Conservation (phyloP, 2,888 invertebrate species). For the Parasteatoda lunata region DNA sequence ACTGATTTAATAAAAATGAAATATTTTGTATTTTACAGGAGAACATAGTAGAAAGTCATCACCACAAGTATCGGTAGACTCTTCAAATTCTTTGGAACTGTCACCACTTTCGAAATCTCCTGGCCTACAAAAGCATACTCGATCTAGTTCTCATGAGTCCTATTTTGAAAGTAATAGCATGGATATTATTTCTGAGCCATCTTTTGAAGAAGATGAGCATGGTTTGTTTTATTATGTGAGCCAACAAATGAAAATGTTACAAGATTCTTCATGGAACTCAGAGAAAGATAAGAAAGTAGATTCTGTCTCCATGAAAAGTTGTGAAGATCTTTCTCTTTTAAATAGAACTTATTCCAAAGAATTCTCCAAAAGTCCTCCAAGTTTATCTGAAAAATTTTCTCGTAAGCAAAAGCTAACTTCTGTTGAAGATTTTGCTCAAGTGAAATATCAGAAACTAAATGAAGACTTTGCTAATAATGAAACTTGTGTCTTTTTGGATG, state of each 20-base stretch:
- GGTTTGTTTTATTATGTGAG: conserved; percentile 61
- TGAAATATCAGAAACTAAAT: conserved; percentile 64
- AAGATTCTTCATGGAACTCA: conserved; percentile 25
- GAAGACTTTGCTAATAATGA: neutral
- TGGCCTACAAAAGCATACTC: conserved; percentile 71
- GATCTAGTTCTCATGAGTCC: conserved; percentile 92
- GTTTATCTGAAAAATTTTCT: conserved; percentile 25
- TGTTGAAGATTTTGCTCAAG: conserved; percentile 48
- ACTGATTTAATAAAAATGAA: too few species aligned
- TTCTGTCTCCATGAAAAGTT: conserved; percentile 12
- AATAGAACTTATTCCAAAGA: neutral
- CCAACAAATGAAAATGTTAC: conserved; percentile 53
- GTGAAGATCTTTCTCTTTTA: neutral
- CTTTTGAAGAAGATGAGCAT: conserved; percentile 63
- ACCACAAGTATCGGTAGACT: conserved; percentile 50
- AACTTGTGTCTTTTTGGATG: conserved; percentile 9
- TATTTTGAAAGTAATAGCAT: conserved; percentile 82
- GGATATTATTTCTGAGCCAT: conserved; percentile 53
- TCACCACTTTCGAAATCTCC: conserved; percentile 57
- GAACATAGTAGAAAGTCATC: conserved; percentile 47
- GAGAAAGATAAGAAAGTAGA: conserved; percentile 12
- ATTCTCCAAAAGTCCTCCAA: neutral
- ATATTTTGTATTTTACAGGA: conserved; percentile 23
- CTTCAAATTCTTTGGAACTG: conserved; percentile 50
- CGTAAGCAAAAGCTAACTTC: conserved; percentile 62